Conservation (phyloP, 2,797 vertebrate species). For the Mormyrops boulengeri region DNA sequence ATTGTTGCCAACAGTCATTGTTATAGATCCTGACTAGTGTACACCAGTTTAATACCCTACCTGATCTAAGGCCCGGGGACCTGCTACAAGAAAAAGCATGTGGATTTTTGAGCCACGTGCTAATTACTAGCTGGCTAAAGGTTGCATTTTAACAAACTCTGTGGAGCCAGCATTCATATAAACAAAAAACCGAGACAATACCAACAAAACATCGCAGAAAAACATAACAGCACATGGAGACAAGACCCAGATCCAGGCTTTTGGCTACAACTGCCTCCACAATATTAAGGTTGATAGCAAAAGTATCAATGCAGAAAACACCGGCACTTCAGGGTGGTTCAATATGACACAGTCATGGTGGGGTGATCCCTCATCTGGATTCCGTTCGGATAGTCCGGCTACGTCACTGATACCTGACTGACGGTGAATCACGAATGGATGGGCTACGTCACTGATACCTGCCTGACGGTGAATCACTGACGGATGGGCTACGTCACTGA, state of each 20-base stretch:
- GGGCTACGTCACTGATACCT: no score
- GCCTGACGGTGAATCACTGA: not conserved
- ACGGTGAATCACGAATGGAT: not conserved
- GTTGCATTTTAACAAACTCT: not conserved
- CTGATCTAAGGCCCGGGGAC: not conserved
- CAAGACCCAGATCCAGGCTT: no score
- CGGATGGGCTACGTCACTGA: not conserved
- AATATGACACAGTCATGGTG: no score
- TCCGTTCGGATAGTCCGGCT: not conserved
- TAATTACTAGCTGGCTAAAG: not conserved
- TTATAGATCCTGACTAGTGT: not conserved
- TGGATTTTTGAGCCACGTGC: not conserved
- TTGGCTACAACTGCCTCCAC: no score
- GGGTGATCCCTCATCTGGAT: no score
- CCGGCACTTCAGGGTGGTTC: no score
- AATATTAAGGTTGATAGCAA: no score
- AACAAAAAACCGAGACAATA: no score
- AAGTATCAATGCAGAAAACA: no score
- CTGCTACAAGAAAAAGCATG: not conserved
- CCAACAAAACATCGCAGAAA: no score
- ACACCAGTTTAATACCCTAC: not conserved
- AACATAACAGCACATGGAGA: no score
- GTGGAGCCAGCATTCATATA: not conserved
- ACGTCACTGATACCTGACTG: not conserved
- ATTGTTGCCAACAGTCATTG: not conserved